phyloP scores from a whole-genome alignment of 2,113 vertebrate genomes.

The Catharus fuscescens region DNA sequence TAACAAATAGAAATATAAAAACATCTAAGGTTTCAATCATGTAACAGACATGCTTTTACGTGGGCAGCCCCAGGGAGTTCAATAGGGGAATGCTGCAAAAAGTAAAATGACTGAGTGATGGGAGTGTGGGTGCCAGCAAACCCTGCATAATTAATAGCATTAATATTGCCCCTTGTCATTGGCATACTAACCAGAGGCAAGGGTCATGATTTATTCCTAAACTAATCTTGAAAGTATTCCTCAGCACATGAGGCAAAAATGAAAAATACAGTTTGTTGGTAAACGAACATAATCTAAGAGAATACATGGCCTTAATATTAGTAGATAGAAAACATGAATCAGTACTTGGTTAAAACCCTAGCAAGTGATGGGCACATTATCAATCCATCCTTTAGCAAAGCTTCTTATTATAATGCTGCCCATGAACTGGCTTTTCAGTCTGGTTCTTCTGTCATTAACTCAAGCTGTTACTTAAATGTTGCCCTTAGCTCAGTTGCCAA shows the following conservation, averaged over 20 bases:
- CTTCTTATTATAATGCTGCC: not conserved
- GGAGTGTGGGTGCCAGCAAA: not conserved
- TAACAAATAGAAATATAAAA: not conserved
- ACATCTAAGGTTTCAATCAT: not conserved
- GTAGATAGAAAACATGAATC: not conserved
- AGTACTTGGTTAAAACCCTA: not conserved
- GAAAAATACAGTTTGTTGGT: not conserved
- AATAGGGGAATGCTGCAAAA: not conserved
- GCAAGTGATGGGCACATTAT: not conserved
- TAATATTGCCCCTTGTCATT: constrained; percentile 15
- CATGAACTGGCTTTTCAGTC: not conserved
- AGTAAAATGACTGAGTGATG: not conserved
- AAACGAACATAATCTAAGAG: not conserved
- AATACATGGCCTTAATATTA: constrained; percentile 28
- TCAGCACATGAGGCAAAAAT: not conserved
- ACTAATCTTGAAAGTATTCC: not conserved
- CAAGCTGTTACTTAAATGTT: not conserved
- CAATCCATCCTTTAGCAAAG: not conserved
- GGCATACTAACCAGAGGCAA: constrained; percentile 14
- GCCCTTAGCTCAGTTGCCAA: not conserved
- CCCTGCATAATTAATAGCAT: not conserved
- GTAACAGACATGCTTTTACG: not conserved
- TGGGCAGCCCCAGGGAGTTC: not conserved
- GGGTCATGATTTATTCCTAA: constrained; percentile 5
- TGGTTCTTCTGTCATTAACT: not conserved